phyloP scores from a whole-genome alignment of 2,888 invertebrate species.

The Aphrophora alni region DNA sequence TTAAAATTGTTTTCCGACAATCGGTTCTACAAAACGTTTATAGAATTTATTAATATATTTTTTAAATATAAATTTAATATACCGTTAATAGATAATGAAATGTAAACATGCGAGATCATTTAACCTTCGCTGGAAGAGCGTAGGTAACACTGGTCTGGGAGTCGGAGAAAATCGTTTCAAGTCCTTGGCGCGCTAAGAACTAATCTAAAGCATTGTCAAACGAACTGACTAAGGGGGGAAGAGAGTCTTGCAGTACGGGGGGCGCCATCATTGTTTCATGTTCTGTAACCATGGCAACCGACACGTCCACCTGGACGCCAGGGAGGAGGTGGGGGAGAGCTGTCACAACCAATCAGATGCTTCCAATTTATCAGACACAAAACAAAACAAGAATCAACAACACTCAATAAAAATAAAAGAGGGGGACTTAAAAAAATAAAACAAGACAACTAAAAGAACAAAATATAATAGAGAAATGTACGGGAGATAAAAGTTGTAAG shows the following conservation, averaged over 20 bases:
- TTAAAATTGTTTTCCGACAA: too few species aligned
- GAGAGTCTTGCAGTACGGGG: not conserved
- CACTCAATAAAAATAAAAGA: not conserved
- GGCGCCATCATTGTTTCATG: constrained; percentile 9
- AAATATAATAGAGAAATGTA: not conserved
- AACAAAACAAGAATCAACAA: constrained; percentile 6
- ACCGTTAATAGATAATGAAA: too few species aligned
- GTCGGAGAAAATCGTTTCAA: not conserved
- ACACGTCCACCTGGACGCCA: constrained; percentile 2
- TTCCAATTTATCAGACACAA: constrained; percentile 9
- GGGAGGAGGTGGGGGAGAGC: constrained; percentile 1
- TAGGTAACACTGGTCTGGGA: not conserved
- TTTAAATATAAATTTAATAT: too few species aligned
- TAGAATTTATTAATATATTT: too few species aligned
- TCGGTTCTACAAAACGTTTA: too few species aligned
- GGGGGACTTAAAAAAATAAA: not conserved
- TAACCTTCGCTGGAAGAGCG: not conserved
- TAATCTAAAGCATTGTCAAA: not conserved
- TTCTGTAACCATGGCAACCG: constrained; percentile 6
- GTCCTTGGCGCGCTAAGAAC: not conserved
- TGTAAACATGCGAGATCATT: not conserved
- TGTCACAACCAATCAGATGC: constrained; percentile 1
- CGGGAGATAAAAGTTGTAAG: not conserved
- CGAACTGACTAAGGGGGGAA: not conserved
- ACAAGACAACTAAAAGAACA: not conserved